Evolutionary conservation across 2,113 vertebrate species (phyloP), one percentile per base, ranked within the genome.

Genomic region (Cyprinodon tularosa): DNA sequence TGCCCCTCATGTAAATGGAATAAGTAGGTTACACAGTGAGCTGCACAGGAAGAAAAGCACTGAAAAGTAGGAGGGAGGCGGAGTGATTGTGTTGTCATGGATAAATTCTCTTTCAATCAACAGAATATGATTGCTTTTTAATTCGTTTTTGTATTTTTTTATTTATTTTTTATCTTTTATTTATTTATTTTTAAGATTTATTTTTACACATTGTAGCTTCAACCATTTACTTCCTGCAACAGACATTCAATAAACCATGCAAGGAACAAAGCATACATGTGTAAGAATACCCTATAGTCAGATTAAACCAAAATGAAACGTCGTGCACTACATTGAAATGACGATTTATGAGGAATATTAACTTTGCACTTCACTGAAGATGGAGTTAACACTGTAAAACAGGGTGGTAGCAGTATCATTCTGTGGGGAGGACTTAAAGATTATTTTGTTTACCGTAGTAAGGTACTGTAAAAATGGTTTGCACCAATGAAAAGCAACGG

Each of bases 1-100:
- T 75, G 77, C 63, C 77, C 84, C 77, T 88, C 79, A 81, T 90
- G 89, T 88, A 90, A 87, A 91, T 87, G 81, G 81, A 81, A 84
- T 86, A 88, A 91, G 83, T 84, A 81, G 88, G 87, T 84, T 88
- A 86, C 70, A 72, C 78, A 72, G 66, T 61, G 63, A 71, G 70
- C 77, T 29, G 74, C 71, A 81, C 76, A 64, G 42, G 64, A 66
- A 81, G 74, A 22, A 65, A 77, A 62, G 67, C 72, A 74, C 64
- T 44, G 59, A 59, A 68, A 68, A 65, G 67, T 53, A 57, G 62
- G 68, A 61, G 59, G 17, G 68, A 81, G 61, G 66, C 48, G 0
- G 15, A 70, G 69, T 29, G 81, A 74, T 88, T 65, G 76, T 83
- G 60, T 78, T 80, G 61, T 83, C 76, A 69, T 65, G 50, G 60